phyloP scores from a whole-genome alignment of 2,113 vertebrate species.

The Vanacampus margaritifer region DNA sequence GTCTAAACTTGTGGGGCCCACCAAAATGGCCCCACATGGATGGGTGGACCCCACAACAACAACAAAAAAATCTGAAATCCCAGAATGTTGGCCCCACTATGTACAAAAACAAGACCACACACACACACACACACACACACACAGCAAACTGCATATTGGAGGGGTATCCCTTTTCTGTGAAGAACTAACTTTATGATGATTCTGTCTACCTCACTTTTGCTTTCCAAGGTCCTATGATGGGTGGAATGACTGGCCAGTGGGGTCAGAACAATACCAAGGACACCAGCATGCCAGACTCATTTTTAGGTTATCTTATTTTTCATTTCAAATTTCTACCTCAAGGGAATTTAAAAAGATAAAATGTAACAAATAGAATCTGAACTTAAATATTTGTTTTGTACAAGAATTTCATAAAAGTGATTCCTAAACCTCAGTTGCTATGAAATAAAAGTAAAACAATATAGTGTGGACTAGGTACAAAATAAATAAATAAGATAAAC shows the following conservation, averaged over 20 bases:
- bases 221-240: slow-evolving; percentile 56
- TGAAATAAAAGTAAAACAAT: not conserved
- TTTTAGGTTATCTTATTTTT: slow-evolving; percentile 51
- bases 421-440: not conserved
- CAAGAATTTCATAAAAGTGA: not conserved
- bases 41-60: too few species aligned
- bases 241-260: slow-evolving; percentile 53
- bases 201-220: not conserved
- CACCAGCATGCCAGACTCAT: slow-evolving; percentile 55
- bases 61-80: too few species aligned
- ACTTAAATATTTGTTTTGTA: not conserved
- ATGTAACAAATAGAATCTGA: not conserved
- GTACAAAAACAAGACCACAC: too few species aligned
- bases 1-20: too few species aligned
- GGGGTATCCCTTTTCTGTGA: not conserved
- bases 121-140: too few species aligned
- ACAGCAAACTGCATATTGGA: not conserved
- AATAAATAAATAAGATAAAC: not conserved
- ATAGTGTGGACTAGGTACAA: too few species aligned
- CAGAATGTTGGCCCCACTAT: too few species aligned
- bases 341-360: too few species aligned
- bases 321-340: not conserved
- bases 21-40: too few species aligned
- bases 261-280: slow-evolving; percentile 60
- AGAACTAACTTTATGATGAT: not conserved